Base-by-base conservation (phyloP, 2,113 vertebrate genomes). In the Laticauda laticaudata region DNA sequence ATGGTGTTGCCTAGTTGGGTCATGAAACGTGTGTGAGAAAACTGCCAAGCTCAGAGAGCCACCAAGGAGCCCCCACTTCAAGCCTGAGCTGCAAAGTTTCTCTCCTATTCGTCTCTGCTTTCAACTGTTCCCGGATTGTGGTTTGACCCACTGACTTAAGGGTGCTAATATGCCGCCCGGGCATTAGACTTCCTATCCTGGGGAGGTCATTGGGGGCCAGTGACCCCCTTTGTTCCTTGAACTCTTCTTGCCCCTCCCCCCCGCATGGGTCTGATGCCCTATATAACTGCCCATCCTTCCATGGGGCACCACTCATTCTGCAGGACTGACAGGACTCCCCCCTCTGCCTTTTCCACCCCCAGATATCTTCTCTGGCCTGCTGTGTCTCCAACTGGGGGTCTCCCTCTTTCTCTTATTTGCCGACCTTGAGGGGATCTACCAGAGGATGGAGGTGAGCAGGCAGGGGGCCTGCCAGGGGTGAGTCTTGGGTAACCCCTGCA, bases 321-420 rank as follows among this genome's bases (percentile, higher is more conserved):
- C 10, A n/a, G 57, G 11, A 15, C 12, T 21, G 18, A 43, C 34
- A 4, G 3, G 64, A 7, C 6, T 34, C 48, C 21, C 53, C 12
- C 57, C 39, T 53, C 20, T 43, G 5, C 34, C 87, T 96, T 90
- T 90, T 96, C 59, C 96, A 93, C 94, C 92, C 59, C 87, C 92
- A 98, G 97, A 97, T 93, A 48, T 95, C 54, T 98, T 98, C 96
- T 97, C 97, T 64, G 89, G 95, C 56, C 69, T 98, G 64, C 94
- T 98, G 92, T 55, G 94, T 20, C 88, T 96, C 93, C 97, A 97
- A 89, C 94, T 96, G 34, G 93, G 94, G 43, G 5, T 96, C 5
- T 97, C 94, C 24, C 87, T 98, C 88, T 98, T 98, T 94, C 93
- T 98, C 91, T 64, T 97, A 39, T 97, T 98, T 1, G 91, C 96